Conservation (phyloP, 23 tunicate genomes). For the Halocynthia aurantium region DNA sequence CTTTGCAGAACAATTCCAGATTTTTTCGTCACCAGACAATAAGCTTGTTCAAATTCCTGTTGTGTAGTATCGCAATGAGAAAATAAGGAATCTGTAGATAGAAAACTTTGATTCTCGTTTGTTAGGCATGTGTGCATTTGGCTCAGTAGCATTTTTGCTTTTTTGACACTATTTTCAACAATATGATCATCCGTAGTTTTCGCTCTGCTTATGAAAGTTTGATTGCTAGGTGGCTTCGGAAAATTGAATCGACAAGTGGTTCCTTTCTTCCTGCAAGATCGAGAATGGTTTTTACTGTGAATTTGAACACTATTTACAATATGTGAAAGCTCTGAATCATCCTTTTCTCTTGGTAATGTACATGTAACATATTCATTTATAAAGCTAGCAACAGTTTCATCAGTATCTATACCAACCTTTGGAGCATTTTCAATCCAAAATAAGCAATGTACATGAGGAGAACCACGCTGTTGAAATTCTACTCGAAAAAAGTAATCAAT, state of each 20-base stretch:
- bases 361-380: constrained; percentile 20
- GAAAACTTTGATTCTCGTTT: no score
- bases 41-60: no score
- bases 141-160: no score
- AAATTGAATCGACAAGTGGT: constrained; percentile 15
- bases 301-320: constrained; percentile 14
- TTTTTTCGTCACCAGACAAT: no score
- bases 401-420: not conserved
- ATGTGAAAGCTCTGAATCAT: constrained; percentile 4
- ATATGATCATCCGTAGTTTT: no score
- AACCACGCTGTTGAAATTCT: constrained; percentile 31
- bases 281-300: constrained; percentile 6
- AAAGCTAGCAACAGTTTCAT: constrained; percentile 9
- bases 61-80: no score
- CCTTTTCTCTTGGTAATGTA: constrained; percentile 1
- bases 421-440: constrained; percentile 41
- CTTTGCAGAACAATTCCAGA: no score
- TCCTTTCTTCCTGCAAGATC: constrained; percentile 12
- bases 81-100: no score
- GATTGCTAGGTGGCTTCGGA: constrained; percentile 9
- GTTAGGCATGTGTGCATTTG: constrained; percentile 6
- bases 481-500: constrained; percentile 24
- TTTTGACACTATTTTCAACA: no score
- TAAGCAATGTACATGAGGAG: constrained; percentile 38
- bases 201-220: no score